These are phyloP conservation scores for Otolemur garnettii DNA, from an alignment of 2,113 vertebrate species.

Conservation along the genomic window DNA sequence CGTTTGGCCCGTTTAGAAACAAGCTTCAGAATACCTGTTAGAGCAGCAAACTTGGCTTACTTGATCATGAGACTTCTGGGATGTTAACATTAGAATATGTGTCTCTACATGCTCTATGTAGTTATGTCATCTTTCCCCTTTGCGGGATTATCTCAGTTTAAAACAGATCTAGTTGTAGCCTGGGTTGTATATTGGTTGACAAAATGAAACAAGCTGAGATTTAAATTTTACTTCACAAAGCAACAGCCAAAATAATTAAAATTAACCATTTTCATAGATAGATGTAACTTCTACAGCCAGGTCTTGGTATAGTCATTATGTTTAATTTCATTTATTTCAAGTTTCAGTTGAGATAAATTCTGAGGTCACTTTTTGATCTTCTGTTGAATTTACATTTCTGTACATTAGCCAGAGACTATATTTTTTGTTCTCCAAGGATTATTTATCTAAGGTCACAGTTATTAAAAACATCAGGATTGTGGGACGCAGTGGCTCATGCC, in stretches of 20 bases:
- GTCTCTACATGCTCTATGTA: no score
- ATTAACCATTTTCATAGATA: neutral
- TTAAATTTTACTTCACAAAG: conserved; percentile 47
- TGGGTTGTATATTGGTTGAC: neutral
- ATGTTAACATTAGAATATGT: neutral
- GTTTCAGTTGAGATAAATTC: neutral
- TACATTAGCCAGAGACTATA: neutral
- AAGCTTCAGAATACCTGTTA: neutral
- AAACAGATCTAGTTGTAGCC: neutral
- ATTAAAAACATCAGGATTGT: neutral
- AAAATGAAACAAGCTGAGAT: neutral
- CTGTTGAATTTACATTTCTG: neutral
- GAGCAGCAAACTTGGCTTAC: neutral
- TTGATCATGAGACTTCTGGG: neutral
- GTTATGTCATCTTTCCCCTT: neutral
- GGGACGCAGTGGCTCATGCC: no score
- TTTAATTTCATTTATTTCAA: neutral
- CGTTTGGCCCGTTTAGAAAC: neutral
- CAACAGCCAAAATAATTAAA: conserved; percentile 26
- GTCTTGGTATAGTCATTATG: neutral
- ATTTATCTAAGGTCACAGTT: neutral
- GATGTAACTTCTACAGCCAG: neutral
- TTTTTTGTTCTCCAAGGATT: conserved; percentile 39
- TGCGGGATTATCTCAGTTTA: neutral
- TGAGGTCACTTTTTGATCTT: neutral